Evolutionary conservation across 2,113 vertebrate genomes (phyloP), one percentile per base, ranked within the genome.

Genomic region (Embiotoca jacksoni): DNA sequence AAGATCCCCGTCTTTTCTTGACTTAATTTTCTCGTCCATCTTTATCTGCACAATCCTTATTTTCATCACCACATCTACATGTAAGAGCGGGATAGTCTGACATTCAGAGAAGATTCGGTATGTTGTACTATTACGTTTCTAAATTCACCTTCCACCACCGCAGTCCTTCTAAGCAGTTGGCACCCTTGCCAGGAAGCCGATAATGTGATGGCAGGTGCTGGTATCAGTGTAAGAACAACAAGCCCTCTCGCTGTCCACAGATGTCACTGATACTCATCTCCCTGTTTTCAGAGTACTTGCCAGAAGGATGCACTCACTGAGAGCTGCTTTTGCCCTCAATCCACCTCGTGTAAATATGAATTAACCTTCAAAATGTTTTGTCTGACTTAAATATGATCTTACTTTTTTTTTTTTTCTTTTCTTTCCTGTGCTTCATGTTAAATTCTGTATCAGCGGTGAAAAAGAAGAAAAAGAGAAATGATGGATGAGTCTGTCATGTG

Each of bases 191-290:
- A 79, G 63, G 31, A 75, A 82, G 80, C 84, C 47, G 62, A 80
- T 87, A 78, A 89, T 76, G 65, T 68, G 83, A 87, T 83, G 87
- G 57, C 86, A 88, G 90, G 73, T 85, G 73, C 82, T 81, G 78
- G 50, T 82, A 69, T 86, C 74, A n/a, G 76, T 81, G 82, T 69
- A 80, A 80, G 86, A 82, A 88, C 78, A 90, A 78, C 82, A 83
- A 80, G 83, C 70, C 64, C 75, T 72, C 62, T 83, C 39, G 85
- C 70, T 83, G 77, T 74, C 80, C 78, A 72, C 72, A 82, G 82
- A 86, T 87, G 85, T 76, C 86, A 85, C 84, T 84, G 88, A 80
- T 81, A 72, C 82, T 81, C 74, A 81, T 83, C 81, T 88, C 76
- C 71, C 39, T 60, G 80, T 83, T 75, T 65, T 64, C 81, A 75